A percentile compares a stretch with the other conserved stretches of the same genome.
Evolutionary conservation across 2,888 invertebrate species (phyloP).

Genomic region (Coremacera marginata): DNA sequence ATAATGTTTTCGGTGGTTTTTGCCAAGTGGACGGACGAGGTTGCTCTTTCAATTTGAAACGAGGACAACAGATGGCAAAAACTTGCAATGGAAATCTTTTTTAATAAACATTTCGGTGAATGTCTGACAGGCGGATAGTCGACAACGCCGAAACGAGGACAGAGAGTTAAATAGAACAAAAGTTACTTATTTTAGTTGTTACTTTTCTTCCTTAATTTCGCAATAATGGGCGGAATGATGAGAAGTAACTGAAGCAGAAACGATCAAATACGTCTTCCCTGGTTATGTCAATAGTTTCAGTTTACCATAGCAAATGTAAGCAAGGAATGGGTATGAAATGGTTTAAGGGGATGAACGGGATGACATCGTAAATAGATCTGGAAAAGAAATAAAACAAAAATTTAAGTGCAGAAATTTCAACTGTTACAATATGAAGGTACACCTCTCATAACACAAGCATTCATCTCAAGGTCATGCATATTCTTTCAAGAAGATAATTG

Average conservation of each 20-base stretch:
- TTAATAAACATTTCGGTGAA: constrained; percentile 42
- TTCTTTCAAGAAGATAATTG: too few relatives aligned
- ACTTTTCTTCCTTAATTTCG: constrained; percentile 4
- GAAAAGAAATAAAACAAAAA: background rate
- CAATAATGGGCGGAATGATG: constrained; percentile 28
- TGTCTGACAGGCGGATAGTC: background rate
- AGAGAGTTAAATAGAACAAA: constrained; percentile 4
- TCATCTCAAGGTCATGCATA: too few relatives aligned
- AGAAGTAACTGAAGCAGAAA: constrained; percentile 18
- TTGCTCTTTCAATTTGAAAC: constrained; percentile 30
- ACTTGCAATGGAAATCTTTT: constrained; percentile 40
- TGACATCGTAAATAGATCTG: background rate
- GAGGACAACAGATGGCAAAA: constrained; percentile 46
- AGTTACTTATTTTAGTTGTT: constrained; percentile 20
- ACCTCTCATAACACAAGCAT: too few relatives aligned
- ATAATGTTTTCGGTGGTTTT: constrained; percentile 41
- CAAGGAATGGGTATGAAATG: too few relatives aligned
- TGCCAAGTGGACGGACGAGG: background rate
- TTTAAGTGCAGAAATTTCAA: background rate
- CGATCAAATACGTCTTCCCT: background rate
- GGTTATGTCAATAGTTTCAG: constrained; percentile 1
- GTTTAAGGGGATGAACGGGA: background rate
- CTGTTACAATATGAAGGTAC: background rate
- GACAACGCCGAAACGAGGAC: background rate
- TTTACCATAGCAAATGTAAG: background rate